These are phyloP conservation scores for Chrysotoxum bicinctum DNA, from an alignment of 2,888 invertebrate genomes.

Conservation along the genomic window DNA sequence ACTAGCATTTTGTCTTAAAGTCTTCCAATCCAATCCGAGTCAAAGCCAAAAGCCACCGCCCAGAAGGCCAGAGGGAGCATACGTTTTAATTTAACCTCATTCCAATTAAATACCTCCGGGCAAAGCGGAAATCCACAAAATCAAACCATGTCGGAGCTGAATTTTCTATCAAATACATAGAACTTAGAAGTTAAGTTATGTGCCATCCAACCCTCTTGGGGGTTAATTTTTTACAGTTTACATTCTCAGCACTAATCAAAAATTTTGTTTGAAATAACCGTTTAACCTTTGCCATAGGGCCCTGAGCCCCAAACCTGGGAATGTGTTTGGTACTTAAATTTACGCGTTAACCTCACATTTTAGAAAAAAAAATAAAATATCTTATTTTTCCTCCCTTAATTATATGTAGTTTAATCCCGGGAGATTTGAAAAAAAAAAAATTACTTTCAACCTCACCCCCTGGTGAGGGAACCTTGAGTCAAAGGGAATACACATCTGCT, in stretches of 20 bases:
- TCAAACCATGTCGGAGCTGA: not conserved
- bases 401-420: not conserved
- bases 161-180: not conserved
- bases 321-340: not conserved
- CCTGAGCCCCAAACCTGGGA: no score
- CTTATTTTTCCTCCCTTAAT: not conserved
- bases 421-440: not conserved
- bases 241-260: not conserved
- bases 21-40: not conserved
- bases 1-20: not conserved
- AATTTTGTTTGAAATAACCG: not conserved
- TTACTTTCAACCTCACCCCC: not conserved
- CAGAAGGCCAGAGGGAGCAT: not conserved
- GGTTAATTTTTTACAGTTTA: no score
- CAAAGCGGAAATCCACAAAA: not conserved
- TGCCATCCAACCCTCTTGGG: not conserved
- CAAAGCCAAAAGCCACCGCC: not conserved
- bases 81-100: not conserved
- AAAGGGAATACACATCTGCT: constrained; percentile 21
- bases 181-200: no score
- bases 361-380: not conserved
- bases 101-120: constrained; percentile 4
- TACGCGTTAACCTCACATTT: not conserved
- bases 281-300: not conserved
- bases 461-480: not conserved